Base-by-base conservation (phyloP, 2,113 vertebrate species). In the Columba livia region DNA sequence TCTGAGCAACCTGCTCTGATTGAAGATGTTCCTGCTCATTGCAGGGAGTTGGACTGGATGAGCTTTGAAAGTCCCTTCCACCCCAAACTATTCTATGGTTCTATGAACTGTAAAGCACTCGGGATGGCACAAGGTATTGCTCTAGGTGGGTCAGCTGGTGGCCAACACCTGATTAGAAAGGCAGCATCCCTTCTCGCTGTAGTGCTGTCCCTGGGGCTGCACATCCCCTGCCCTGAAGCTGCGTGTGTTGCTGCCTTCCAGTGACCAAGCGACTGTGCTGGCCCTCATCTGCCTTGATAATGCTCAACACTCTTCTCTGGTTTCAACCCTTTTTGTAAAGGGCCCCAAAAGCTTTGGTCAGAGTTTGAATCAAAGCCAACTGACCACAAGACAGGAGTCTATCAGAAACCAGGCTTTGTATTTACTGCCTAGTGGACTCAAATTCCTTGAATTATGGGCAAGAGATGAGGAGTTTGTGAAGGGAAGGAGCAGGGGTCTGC, bases 201-300 rank as follows among this genome's bases (percentile, higher is more conserved):
- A 51, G 50, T 26, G 50, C 50, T 12, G 8, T 51, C 25, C 32
- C 28, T 1, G 8, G 42, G 64, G 36, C 25, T 56, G 25, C 1
- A 0, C 38, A 51, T 42, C 21, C 34, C 9, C n/a, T 64, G 12
- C 34, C 21, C 32, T 93, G 62, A 50, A 81, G 34, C 47, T 88
- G 28, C 0, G 0, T 58, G 36, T 62, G 47, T 47, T 73, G 47
- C n/a, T 72, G 32, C 53, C 18, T 50, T 29, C 40, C 25, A 2
- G 1, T 20, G 51, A 78, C 12, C 0, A 4, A 82, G 29, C 0
- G 3, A 32, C 42, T 67, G 13, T 32, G 9, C 23, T 3, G 1
- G 34, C 19, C 51, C 47, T 90, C 0, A 0, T 77, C 32, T 73
- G 40, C 21, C 67, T 66, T 0, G 4, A 42, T 57, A 89, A 82